phyloP scores from a whole-genome alignment of 1,140 invertebrate species.

The Pogonognathellus flavescens region DNA sequence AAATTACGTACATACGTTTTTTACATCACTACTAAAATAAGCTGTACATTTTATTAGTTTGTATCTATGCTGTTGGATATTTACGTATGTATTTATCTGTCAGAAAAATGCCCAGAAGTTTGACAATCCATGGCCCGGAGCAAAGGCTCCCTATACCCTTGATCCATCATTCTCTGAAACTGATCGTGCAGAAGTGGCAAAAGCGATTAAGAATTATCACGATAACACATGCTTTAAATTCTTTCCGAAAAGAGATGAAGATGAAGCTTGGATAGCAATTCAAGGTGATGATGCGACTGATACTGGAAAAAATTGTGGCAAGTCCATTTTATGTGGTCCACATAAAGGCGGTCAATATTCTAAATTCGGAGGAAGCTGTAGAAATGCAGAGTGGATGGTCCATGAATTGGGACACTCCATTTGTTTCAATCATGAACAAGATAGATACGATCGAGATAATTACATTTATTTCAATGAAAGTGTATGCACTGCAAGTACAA shows the following conservation, averaged over 20 bases:
- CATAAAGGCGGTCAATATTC: neutral
- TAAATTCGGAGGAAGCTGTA: neutral
- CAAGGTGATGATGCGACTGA: neutral
- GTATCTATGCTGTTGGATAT: no score
- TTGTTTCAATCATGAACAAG: constrained; percentile 61
- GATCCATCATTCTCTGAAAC: neutral
- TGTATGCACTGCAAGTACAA: constrained; percentile 59
- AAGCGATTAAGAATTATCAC: neutral
- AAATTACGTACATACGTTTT: no score
- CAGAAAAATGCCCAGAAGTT: neutral
- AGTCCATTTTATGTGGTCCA: neutral
- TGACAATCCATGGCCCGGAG: constrained; percentile 12
- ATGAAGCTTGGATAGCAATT: neutral
- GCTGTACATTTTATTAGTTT: neutral
- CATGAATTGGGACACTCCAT: constrained; percentile 59
- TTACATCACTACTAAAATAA: no score
- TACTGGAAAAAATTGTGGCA: neutral
- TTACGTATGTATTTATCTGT: neutral
- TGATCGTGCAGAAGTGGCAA: neutral
- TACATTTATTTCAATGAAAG: constrained; percentile 52
- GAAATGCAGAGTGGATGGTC: constrained; percentile 21
- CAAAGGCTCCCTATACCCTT: neutral
- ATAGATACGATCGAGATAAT: constrained; percentile 55
- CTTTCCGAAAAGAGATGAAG: neutral
- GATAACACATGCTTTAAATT: neutral